Conservation (phyloP, 2,888 invertebrate genomes). For the Cyrtodaria siliqua region DNA sequence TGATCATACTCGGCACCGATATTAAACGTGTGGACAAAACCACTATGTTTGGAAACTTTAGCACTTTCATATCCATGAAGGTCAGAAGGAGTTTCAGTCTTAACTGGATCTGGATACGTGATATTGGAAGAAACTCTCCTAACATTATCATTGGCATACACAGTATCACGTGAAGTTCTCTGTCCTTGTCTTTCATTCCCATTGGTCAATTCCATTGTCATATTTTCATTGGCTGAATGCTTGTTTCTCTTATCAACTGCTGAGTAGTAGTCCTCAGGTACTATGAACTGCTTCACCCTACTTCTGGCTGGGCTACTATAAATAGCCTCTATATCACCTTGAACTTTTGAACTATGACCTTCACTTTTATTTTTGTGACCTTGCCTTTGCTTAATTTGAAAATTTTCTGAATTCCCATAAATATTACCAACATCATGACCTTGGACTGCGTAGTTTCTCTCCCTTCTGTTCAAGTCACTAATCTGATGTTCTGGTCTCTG, state of each 20-base stretch:
- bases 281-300: conserved; percentile 57
- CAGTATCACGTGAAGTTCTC: background rate
- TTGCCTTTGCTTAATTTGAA: conserved; percentile 12
- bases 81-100: too few relatives aligned
- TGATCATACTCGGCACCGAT: background rate
- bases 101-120: too few relatives aligned
- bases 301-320: conserved; percentile 48
- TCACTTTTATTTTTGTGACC: conserved; percentile 9
- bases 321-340: conserved; percentile 9
- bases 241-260: conserved; percentile 10
- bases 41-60: too few relatives aligned
- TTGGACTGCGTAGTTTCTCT: background rate
- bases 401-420: conserved; percentile 53
- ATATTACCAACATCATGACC: conserved; percentile 35
- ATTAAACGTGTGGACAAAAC: background rate
- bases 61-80: too few relatives aligned
- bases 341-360: background rate
- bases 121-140: too few relatives aligned
- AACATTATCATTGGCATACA: background rate
- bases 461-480: background rate
- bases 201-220: too few relatives aligned
- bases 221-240: too few relatives aligned
- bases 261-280: conserved; percentile 57
- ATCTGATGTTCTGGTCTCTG: background rate
- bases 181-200: background rate